Percentiles rank a stretch among this genome's conserved stretches.
Evolutionary conservation across 2,797 vertebrate genomes (phyloP).

Genomic region (Sibirionetta formosa): DNA sequence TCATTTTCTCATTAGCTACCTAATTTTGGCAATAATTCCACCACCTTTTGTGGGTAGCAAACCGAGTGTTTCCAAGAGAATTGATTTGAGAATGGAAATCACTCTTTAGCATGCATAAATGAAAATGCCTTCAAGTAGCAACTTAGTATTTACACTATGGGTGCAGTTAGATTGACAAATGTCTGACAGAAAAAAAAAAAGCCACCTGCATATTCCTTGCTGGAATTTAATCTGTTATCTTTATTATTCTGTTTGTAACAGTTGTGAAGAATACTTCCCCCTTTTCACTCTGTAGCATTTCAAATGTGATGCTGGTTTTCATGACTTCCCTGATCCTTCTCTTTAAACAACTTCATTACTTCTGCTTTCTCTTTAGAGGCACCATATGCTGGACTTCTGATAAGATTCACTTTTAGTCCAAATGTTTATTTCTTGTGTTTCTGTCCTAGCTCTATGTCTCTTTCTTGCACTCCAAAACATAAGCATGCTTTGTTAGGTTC

Average conservation of each 20-base stretch:
- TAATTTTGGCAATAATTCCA: neutral
- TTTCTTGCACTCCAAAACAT: neutral
- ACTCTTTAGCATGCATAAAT: neutral
- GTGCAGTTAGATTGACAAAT: neutral
- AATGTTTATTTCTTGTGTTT: neutral
- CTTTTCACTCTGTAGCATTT: neutral
- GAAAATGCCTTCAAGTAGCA: neutral
- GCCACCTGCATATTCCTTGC: neutral
- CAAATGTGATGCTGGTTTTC: neutral
- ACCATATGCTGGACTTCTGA: neutral
- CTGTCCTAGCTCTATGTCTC: neutral
- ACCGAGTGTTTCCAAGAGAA: neutral
- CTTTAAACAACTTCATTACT: neutral
- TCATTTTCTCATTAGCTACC: neutral
- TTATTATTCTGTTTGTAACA: neutral
- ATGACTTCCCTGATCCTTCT: neutral
- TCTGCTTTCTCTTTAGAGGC: neutral
- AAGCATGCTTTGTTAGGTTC: neutral
- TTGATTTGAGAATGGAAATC: neutral
- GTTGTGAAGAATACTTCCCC: neutral
- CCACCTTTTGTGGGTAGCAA: neutral
- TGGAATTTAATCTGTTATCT: neutral
- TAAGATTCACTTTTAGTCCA: neutral
- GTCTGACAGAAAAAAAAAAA: neutral
- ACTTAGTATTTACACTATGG: neutral